A percentile compares a stretch with the other conserved stretches of the same genome.
phyloP scores from a whole-genome alignment of 2,888 invertebrate genomes.

The Epistrophe grossulariae region DNA sequence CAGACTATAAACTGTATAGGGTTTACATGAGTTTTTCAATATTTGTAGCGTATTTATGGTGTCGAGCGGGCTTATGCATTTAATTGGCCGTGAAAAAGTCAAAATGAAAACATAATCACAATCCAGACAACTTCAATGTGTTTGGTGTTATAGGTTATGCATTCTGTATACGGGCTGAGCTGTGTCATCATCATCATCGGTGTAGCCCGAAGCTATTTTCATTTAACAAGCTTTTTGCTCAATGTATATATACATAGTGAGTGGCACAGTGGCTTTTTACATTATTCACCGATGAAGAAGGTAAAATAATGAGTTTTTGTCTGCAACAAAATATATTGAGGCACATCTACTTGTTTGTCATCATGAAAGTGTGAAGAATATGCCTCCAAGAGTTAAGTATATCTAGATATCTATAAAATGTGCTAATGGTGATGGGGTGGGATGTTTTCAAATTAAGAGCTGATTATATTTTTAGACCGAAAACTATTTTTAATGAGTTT shows the following conservation, averaged over 20 bases:
- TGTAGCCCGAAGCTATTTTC: conserved; percentile 49
- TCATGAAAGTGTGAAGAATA: conserved; percentile 7
- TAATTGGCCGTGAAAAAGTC: conserved; percentile 84
- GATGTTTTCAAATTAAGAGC: not conserved
- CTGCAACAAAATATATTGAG: conserved; percentile 62
- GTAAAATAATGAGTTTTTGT: conserved; percentile 80
- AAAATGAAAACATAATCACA: conserved; percentile 84
- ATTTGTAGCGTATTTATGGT: conserved; percentile 53
- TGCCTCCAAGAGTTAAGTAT: conserved; percentile 8
- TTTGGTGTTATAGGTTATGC: conserved; percentile 55
- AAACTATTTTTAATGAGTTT: conserved; percentile 14
- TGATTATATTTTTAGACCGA: conserved; percentile 6
- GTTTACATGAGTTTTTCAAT: conserved; percentile 55
- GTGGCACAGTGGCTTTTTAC: conserved; percentile 36
- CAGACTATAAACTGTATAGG: not conserved
- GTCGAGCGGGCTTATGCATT: conserved; percentile 77
- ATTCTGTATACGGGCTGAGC: conserved; percentile 1
- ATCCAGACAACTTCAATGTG: conserved; percentile 75
- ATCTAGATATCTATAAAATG: no score
- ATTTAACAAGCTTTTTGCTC: conserved; percentile 45
- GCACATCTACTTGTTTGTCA: conserved; percentile 2
- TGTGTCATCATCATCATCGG: conserved; percentile 21
- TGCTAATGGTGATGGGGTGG: no score
- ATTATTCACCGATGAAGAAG: conserved; percentile 72
- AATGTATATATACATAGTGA: not conserved